Base-by-base conservation (phyloP, 2,888 invertebrate species). In the Nipponacmea schrenckii region DNA sequence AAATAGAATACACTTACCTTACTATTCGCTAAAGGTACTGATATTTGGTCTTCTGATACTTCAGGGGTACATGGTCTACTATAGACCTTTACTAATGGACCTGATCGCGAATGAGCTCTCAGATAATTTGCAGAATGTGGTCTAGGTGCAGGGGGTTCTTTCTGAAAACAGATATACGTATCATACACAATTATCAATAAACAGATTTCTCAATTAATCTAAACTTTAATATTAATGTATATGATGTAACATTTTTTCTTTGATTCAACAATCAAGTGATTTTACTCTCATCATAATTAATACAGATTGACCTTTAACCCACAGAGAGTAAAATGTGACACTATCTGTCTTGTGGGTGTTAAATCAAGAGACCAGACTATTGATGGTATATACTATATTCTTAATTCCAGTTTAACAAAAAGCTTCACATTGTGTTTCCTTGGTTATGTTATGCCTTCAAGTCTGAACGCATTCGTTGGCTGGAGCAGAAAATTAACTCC, bases 31-130 rank as follows among this genome's bases (percentile, higher is more conserved):
- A 80, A 78, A 10, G 87, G 87, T 15, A 87, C 84, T 44, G 85
- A 81, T 1, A 81, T 71, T 70, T 84, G 83, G 5, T 74, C 78
- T 26, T 75, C 69, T 15, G 81, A 70, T 7, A 83, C 78, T 39
- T 83, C 84, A 27, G 83, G 83, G 14, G 83, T 80, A 73, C 82
- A 81, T 17, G 85, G 82, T 45, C 84, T 71, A 45, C 80, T 80
- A 45, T 79, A 75, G 14, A 82, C 75, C 71, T 81, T 81, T 0
- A 84, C 81, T 8, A 82, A 78, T 0, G 83, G 83, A 46, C 85
- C 85, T 27, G 87, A 81, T 64, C 86, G 78, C 20, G 88, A 86
- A 76, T 89, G 89, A 31, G 88, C 88, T 68, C 88, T 71, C 50
- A 88, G 79, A 76, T 83, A 89, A 56, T 79, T 77, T 12, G 86